These are phyloP conservation scores for Myotis planiceps DNA, from an alignment of 2,797 vertebrate genomes.

Conservation along the genomic window DNA sequence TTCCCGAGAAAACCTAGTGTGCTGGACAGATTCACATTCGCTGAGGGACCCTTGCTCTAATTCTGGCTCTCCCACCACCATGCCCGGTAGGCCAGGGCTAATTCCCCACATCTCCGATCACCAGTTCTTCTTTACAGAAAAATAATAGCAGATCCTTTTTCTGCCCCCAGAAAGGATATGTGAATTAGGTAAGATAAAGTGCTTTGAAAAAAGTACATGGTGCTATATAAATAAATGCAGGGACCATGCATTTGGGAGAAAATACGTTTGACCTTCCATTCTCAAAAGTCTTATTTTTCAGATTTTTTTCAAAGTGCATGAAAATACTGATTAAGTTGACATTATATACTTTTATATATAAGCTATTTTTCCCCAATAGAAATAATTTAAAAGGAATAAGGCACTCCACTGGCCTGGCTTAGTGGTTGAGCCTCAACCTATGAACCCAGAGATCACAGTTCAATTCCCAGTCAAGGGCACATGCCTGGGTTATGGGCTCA, in stretches of 20 bases:
- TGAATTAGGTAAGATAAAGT: neutral
- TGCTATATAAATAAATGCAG: neutral
- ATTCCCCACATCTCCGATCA: neutral
- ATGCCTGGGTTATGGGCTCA: too few relatives aligned
- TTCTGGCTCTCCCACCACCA: neutral
- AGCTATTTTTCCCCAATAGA: slow-evolving; percentile 34
- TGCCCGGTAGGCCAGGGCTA: neutral
- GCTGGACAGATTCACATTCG: neutral
- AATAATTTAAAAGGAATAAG: slow-evolving; percentile 26
- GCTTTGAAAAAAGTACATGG: neutral
- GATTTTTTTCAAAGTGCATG: neutral
- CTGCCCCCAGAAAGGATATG: neutral
- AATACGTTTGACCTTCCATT: neutral
- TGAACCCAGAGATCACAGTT: too few relatives aligned
- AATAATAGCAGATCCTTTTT: neutral
- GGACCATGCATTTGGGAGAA: neutral
- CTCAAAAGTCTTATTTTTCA: slow-evolving; percentile 54
- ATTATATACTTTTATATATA: neutral
- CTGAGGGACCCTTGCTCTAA: neutral
- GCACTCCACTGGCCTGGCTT: neutral
- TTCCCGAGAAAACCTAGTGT: neutral
- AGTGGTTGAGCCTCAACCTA: too few relatives aligned
- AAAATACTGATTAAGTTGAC: neutral
- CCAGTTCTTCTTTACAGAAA: neutral
- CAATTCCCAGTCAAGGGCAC: too few relatives aligned